These are phyloP conservation scores for Sula dactylatra DNA, from an alignment of 2,113 vertebrate species.

Conservation along the genomic window DNA sequence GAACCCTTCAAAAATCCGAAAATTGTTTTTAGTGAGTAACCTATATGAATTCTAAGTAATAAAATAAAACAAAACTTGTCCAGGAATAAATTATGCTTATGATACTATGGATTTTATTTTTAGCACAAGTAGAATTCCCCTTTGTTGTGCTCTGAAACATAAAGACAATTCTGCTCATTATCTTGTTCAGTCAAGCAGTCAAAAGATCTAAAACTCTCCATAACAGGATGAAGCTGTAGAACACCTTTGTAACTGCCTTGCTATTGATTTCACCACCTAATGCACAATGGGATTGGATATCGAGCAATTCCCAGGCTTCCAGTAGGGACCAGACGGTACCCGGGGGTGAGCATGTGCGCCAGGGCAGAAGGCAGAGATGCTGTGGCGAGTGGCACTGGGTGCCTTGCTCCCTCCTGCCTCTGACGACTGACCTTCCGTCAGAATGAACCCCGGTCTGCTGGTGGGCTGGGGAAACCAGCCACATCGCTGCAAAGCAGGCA, in stretches of 20 bases:
- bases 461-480: not conserved
- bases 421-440: not conserved
- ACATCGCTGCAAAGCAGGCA: not conserved
- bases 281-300: not conserved
- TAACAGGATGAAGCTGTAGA: not conserved
- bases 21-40: not conserved
- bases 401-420: not conserved
- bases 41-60: not conserved
- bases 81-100: not conserved
- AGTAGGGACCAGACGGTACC: not conserved
- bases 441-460: accelerated
- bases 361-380: not conserved
- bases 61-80: not conserved
- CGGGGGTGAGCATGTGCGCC: accelerated
- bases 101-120: not conserved
- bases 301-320: not conserved
- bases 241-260: not conserved
- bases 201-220: not conserved
- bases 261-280: not conserved
- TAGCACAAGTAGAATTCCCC: not conserved
- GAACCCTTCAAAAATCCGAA: not conserved
- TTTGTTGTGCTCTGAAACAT: not conserved
- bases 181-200: not conserved
- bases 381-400: not conserved
- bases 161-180: not conserved